Conservation (phyloP, 2,797 vertebrate species). For the Rhincodon typus region DNA sequence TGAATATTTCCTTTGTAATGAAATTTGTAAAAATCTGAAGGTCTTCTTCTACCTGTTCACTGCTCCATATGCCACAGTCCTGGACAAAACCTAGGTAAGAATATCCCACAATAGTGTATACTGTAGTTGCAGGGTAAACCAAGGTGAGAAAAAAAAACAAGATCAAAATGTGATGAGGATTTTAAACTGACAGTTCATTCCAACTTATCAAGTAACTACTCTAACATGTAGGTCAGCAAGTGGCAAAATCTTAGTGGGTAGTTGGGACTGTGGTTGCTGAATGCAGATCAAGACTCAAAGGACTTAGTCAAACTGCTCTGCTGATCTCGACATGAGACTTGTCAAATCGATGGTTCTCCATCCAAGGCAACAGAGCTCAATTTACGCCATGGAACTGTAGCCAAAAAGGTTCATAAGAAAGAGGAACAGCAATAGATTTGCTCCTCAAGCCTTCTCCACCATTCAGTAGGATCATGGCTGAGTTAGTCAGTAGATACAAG, state of each 20-base stretch:
- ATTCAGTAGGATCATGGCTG: too few relatives aligned
- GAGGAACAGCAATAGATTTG: too few relatives aligned
- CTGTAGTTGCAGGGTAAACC: background rate
- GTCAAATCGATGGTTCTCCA: background rate
- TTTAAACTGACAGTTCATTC: background rate
- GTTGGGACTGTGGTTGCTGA: background rate
- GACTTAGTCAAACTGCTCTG: background rate
- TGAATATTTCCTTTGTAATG: background rate
- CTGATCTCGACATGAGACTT: background rate
- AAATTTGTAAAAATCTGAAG: background rate
- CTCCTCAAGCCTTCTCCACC: too few relatives aligned
- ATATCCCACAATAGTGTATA: background rate
- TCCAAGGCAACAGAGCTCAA: background rate
- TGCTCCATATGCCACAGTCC: background rate
- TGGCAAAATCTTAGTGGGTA: background rate
- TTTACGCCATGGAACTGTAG: too few relatives aligned
- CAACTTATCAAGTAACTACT: background rate
- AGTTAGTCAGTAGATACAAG: background rate
- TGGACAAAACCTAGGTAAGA: background rate
- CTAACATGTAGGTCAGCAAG: background rate
- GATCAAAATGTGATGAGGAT: background rate
- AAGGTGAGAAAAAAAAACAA: background rate
- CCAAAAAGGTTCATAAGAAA: background rate
- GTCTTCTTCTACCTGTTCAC: background rate
- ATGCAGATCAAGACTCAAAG: background rate